Evolutionary conservation across 2,888 invertebrate species (phyloP).

Genomic region (Tolmerus cingulatus): DNA sequence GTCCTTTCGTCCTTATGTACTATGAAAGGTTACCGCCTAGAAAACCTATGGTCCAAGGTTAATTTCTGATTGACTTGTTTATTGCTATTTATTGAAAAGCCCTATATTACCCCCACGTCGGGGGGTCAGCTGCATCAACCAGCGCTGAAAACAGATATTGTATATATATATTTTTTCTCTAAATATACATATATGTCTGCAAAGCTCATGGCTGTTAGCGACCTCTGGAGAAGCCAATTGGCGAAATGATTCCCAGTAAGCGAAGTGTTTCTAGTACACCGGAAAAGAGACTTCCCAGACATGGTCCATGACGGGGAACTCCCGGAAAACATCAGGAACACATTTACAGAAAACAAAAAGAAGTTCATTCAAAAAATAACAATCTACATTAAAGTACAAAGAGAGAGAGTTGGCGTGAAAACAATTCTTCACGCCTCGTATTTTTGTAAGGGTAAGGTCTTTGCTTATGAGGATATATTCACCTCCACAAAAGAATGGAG

Average conservation of each 20-base stretch:
- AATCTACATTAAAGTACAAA: not conserved
- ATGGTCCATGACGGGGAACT: not conserved
- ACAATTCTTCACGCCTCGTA: not conserved
- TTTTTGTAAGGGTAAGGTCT: not conserved
- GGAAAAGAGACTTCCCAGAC: not conserved
- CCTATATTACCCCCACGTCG: not conserved
- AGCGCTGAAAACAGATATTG: not conserved
- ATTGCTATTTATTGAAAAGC: not conserved
- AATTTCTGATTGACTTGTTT: slow-evolving; percentile 33
- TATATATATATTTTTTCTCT: not conserved
- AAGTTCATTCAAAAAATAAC: not conserved
- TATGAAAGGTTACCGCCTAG: not conserved
- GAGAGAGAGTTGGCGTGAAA: not conserved
- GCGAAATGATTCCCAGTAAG: not conserved
- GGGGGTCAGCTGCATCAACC: not conserved
- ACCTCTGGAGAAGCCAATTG: not conserved
- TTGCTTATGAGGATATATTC: not conserved
- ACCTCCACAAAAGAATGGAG: not conserved
- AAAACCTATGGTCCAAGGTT: slow-evolving; percentile 23
- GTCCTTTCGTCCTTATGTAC: not conserved
- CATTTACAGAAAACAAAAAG: not conserved
- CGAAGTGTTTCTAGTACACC: not conserved
- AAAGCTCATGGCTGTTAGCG: not conserved
- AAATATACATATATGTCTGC: not conserved
- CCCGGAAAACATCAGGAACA: not conserved